Evolutionary conservation across 1,140 invertebrate genomes (phyloP).

Genomic region (Drosophila willistoni): DNA sequence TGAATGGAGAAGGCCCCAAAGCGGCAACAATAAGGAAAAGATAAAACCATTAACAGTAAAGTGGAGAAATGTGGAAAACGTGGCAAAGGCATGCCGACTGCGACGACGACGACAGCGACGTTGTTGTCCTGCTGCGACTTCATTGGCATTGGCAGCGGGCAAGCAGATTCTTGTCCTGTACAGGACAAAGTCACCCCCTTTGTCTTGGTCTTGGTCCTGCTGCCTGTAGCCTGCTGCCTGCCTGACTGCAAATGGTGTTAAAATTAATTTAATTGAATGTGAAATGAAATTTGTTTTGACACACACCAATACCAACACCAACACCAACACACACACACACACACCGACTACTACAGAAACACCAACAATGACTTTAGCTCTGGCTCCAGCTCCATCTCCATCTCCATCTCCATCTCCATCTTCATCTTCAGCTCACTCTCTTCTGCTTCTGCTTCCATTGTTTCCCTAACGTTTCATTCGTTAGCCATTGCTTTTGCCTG

Average conservation of each 20-base stretch:
- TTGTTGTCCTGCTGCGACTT: constrained; percentile 63
- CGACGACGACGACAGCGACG: neutral
- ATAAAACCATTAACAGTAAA: constrained; percentile 77
- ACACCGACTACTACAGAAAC: constrained; percentile 1
- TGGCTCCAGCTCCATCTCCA: neutral
- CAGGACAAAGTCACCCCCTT: constrained; percentile 34
- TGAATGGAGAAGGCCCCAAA: constrained; percentile 8
- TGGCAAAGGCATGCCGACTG: constrained; percentile 70
- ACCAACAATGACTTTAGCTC: constrained; percentile 20
- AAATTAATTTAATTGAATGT: constrained; percentile 83
- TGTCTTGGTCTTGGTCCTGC: constrained; percentile 15
- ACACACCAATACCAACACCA: constrained; percentile 51
- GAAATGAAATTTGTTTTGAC: constrained; percentile 82
- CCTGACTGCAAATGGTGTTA: constrained; percentile 75
- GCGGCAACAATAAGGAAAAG: constrained; percentile 53
- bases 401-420: too few relatives aligned
- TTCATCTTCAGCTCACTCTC: too few relatives aligned
- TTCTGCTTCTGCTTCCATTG: constrained; percentile 62
- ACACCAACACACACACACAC: constrained; percentile 2
- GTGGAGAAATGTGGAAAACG: constrained; percentile 76
- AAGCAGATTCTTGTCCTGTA: constrained; percentile 39
- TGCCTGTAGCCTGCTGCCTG: constrained; percentile 14
- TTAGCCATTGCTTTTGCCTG: constrained; percentile 30
- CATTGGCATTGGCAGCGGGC: constrained; percentile 64
- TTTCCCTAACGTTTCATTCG: constrained; percentile 63